Conservation (phyloP, 2,113 vertebrate genomes). For the Chaetops frenatus region DNA sequence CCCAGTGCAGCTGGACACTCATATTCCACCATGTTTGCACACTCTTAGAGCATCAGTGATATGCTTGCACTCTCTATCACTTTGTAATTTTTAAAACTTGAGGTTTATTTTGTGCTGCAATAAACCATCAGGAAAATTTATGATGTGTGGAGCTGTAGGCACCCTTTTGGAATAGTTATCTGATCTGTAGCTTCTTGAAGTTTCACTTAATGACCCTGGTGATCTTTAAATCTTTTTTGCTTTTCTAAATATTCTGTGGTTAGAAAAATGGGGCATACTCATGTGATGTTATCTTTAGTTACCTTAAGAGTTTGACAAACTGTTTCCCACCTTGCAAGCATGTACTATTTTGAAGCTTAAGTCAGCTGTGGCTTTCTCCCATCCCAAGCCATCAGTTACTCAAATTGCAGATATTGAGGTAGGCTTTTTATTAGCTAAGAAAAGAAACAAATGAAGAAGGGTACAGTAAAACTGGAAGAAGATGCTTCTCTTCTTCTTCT, state of each 20-base stretch:
- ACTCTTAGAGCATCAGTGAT: neutral
- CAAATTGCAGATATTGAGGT: neutral
- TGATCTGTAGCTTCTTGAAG: neutral
- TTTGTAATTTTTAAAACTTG: neutral
- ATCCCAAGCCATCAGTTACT: neutral
- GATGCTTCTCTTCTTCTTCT: neutral
- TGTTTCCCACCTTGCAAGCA: neutral
- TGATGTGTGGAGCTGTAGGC: neutral
- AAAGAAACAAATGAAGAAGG: neutral
- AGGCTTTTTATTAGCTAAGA: neutral
- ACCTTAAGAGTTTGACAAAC: neutral
- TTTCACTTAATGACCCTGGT: neutral
- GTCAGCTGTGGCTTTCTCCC: neutral
- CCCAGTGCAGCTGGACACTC: neutral
- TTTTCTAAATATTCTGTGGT: neutral
- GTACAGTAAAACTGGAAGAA: neutral
- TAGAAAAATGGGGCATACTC: neutral
- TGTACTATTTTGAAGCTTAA: neutral
- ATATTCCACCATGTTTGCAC: neutral
- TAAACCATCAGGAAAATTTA: neutral
- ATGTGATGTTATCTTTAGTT: neutral
- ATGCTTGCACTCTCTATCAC: neutral
- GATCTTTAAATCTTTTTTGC: neutral
- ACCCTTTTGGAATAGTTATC: neutral
- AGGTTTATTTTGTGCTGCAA: neutral